Evolutionary conservation across 2,797 vertebrate species (phyloP).

Genomic region (Chloroceryle amazona): DNA sequence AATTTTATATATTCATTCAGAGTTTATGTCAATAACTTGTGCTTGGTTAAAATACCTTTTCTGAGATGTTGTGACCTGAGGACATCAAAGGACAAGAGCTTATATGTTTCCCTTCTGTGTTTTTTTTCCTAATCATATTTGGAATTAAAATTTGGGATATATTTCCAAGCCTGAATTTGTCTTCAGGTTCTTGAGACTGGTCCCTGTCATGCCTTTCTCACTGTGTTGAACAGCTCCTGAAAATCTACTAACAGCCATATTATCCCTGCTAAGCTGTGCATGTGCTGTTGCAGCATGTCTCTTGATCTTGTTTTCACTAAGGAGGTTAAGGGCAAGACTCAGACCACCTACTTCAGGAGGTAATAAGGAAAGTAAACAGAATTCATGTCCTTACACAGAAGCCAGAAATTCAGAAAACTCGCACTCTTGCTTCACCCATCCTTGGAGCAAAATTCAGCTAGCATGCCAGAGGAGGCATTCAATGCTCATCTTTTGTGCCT

Average conservation of each 20-base stretch:
- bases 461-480: not conserved
- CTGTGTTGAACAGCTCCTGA: not conserved
- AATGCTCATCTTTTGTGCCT: not conserved
- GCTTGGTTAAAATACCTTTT: not conserved
- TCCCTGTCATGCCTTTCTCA: not conserved
- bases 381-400: not conserved
- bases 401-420: not conserved
- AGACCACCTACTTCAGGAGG: not conserved
- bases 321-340: not conserved
- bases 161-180: not conserved
- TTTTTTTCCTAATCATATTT: not conserved
- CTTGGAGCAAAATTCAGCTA: not conserved
- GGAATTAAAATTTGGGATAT: not conserved
- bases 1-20: not conserved
- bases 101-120: rapidly evolving
- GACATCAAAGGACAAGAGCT: not conserved
- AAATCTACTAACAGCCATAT: not conserved
- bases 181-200: not conserved
- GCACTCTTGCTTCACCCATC: not conserved
- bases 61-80: not conserved
- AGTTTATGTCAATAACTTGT: not conserved
- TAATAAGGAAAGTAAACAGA: not conserved
- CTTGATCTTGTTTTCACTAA: not conserved
- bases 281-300: not conserved
- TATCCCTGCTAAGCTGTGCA: not conserved